Percentiles rank a stretch among this genome's conserved stretches.
Evolutionary conservation across 2,888 invertebrate species (phyloP).

Genomic region (Hypsopygia costalis): DNA sequence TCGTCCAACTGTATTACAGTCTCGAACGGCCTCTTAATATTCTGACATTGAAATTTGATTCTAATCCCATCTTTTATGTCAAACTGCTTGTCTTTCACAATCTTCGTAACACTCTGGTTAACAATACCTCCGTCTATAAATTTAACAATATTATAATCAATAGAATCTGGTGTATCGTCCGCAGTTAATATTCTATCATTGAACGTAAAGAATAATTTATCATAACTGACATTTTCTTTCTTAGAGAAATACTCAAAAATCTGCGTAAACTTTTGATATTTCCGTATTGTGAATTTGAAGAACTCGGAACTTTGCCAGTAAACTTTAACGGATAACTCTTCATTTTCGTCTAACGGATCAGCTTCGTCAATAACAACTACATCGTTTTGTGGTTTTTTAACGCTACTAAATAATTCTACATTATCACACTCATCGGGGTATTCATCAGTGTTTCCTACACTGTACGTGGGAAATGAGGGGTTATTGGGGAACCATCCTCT

Average conservation of each 20-base stretch:
- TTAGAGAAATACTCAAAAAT: constrained; percentile 60
- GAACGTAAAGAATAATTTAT: constrained; percentile 58
- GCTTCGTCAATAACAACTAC: constrained; percentile 30
- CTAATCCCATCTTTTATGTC: constrained; percentile 35
- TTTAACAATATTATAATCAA: constrained; percentile 59
- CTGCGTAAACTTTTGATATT: constrained; percentile 54
- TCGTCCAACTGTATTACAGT: constrained; percentile 43
- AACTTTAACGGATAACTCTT: constrained; percentile 67
- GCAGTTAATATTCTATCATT: constrained; percentile 54
- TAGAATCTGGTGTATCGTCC: constrained; percentile 61
- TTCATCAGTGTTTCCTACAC: constrained; percentile 57
- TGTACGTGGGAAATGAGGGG: constrained; percentile 30
- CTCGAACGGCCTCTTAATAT: constrained; percentile 56
- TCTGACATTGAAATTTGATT: constrained; percentile 68
- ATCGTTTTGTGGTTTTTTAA: constrained; percentile 11
- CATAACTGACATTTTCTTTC: constrained; percentile 43
- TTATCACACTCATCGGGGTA: constrained; percentile 48
- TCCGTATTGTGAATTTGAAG: constrained; percentile 56
- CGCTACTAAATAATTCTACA: constrained; percentile 43
- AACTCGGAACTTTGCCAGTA: constrained; percentile 64
- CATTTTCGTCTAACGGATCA: constrained; percentile 51
- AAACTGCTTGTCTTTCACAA: constrained; percentile 18
- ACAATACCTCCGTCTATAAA: constrained; percentile 70
- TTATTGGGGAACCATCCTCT: background rate
- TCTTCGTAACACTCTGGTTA: constrained; percentile 37